Percentiles rank a stretch among this genome's conserved stretches.
phyloP scores from a whole-genome alignment of 2,113 vertebrate genomes.

The Campylomormyrus numenius region DNA sequence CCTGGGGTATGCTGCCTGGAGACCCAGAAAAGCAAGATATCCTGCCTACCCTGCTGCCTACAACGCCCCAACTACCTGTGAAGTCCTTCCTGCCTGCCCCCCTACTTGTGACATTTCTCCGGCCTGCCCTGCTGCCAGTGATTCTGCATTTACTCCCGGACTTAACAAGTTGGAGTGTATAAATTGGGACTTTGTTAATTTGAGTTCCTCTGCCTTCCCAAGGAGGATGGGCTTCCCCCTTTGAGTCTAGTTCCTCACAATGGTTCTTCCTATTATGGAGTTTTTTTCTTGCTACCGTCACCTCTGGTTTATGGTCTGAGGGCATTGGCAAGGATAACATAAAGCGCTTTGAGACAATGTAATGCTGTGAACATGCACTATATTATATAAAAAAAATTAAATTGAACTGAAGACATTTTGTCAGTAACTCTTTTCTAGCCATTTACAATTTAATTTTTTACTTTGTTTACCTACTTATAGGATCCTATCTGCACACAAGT shows the following conservation, averaged over 20 bases:
- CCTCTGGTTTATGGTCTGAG: background rate
- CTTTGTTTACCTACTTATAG: background rate
- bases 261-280: background rate
- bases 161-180: background rate
- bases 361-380: background rate
- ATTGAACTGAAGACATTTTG: background rate
- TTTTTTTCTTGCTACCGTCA: background rate
- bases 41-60: background rate
- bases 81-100: background rate
- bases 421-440: background rate
- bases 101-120: background rate
- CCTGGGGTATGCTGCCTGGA: background rate
- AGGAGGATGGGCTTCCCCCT: background rate
- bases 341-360: background rate
- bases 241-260: background rate
- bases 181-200: background rate
- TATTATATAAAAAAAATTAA: background rate
- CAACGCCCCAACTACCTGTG: background rate
- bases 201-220: background rate
- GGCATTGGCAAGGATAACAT: background rate
- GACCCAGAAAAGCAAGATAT: background rate
- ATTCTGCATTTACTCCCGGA: background rate
- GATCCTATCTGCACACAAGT: background rate
- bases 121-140: background rate
- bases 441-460: background rate